Conservation (phyloP, 92 coral and sea anemone genomes). For the Bergia puertoricense region DNA sequence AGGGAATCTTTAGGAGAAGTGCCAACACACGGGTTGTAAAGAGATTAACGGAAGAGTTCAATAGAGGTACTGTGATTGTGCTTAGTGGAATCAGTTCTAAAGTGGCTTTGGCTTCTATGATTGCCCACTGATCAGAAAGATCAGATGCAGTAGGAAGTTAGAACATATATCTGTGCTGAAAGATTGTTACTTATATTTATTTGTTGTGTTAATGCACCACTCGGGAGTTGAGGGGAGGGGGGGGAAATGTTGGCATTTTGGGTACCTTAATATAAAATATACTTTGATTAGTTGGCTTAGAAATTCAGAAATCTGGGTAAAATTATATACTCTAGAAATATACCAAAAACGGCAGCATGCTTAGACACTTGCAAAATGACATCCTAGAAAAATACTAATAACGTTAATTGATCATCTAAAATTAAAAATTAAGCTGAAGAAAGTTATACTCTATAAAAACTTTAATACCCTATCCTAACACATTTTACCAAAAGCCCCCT, state of each 20-base stretch:
- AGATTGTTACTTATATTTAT: too few species aligned
- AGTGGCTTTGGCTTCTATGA: too few species aligned
- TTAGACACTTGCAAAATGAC: not conserved
- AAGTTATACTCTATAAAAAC: too few species aligned
- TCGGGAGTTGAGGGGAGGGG: too few species aligned
- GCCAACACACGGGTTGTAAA: slow-evolving; percentile 82
- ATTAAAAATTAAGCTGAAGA: too few species aligned
- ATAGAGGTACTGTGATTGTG: slow-evolving; percentile 54
- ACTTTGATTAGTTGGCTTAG: too few species aligned
- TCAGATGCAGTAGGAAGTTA: not conserved
- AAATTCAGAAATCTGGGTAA: not conserved
- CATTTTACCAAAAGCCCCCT: not conserved
- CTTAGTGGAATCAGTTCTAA: not conserved
- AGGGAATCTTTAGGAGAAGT: slow-evolving; percentile 95
- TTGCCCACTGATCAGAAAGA: not conserved
- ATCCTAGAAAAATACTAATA: too few species aligned
- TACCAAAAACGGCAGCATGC: not conserved
- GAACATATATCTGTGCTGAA: too few species aligned
- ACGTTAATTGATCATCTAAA: too few species aligned
- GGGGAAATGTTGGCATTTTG: too few species aligned
- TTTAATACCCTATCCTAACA: not conserved
- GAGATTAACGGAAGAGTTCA: slow-evolving; percentile 67
- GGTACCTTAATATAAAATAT: too few species aligned
- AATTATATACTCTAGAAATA: not conserved
- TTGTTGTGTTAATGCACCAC: too few species aligned